Evolutionary conservation across 1,140 invertebrate genomes (phyloP), one percentile per base, ranked within the genome.

Genomic region (Trichonephila clavata): DNA sequence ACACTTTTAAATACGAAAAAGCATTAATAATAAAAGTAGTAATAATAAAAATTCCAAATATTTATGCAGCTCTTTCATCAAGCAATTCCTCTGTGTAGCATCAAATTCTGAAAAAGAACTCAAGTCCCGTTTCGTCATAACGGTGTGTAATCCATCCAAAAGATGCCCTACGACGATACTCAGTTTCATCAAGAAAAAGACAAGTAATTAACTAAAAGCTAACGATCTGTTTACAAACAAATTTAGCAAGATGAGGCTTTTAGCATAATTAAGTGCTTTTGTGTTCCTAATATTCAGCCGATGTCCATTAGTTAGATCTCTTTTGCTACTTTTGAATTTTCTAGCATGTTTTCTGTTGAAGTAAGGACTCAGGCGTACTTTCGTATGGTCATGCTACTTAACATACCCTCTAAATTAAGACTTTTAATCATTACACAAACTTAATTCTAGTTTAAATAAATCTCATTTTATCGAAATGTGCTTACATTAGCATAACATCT

Each of bases 141-240:
- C 61, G n/a, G 24, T 68, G 65, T 68, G n/a, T 21, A 68, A 24
- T 68, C 50, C 10, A 50, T 68, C n/a, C 24, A 24, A 68, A 68
- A n/a, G 65, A 68, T 68, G n/a, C 4, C 24, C 20, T n/a, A 63
- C n/a, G 13, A 24, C n/a, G 24, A 24, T 16, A 32, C 68, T 32
- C 16, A 14, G 27, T 32, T 32, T 2, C 1, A 18, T 32, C 14
- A 39, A 32, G 32, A 77, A 77, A 77, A 77, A 77, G 14, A 20
- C 71, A 6, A 77, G 71, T 77, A 39, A 77, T 77, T 77, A 77
- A 77, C 71, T 77, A 77, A 77, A 77, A 77, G 71, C 71, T 77
- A 77, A 77, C 71, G 71, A 77, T 77, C 71, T 77, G 71, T 77
- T 77, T 77, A 77, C 71, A 77, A 77, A 77, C 71, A 77, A 77